These are phyloP conservation scores for Austrolebias charrua DNA, from an alignment of 2,797 vertebrate genomes.

Conservation along the genomic window DNA sequence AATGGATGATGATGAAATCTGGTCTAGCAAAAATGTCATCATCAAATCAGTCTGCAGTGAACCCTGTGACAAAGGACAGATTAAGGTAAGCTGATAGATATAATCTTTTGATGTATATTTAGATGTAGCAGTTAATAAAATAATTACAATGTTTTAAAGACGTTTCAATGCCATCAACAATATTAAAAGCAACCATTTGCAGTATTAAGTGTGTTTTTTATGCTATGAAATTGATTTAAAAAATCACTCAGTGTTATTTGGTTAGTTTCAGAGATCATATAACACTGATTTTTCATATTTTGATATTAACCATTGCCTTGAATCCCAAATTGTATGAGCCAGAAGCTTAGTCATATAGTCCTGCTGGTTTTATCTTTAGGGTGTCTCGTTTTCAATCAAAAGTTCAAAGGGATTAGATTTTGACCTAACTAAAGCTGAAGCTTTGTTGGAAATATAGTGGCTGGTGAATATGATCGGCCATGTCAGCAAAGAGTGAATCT, in stretches of 20 bases:
- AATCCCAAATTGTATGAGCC: neutral
- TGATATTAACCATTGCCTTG: neutral
- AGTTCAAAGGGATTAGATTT: neutral
- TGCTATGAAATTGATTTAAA: neutral
- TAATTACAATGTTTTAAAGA: neutral
- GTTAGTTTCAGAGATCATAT: neutral
- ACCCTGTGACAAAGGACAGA: constrained; percentile 95
- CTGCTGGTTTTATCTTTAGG: neutral
- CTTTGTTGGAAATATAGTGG: constrained; percentile 1
- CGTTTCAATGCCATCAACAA: neutral
- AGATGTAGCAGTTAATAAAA: neutral
- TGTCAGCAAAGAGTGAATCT: neutral
- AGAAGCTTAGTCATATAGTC: neutral
- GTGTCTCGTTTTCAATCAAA: neutral
- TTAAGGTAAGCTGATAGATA: constrained; percentile 82
- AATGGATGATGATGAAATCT: constrained; percentile 95
- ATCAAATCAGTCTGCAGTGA: constrained; percentile 98
- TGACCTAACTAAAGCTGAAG: constrained; percentile 9
- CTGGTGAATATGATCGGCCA: neutral
- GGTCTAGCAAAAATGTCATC: constrained; percentile 87
- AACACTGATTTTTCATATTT: neutral
- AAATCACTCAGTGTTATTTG: neutral
- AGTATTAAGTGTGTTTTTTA: neutral
- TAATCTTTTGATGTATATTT: neutral
- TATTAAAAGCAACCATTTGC: neutral